These are phyloP conservation scores for Ctenomys sociabilis DNA, from an alignment of 2,113 vertebrate species.

Conservation along the genomic window DNA sequence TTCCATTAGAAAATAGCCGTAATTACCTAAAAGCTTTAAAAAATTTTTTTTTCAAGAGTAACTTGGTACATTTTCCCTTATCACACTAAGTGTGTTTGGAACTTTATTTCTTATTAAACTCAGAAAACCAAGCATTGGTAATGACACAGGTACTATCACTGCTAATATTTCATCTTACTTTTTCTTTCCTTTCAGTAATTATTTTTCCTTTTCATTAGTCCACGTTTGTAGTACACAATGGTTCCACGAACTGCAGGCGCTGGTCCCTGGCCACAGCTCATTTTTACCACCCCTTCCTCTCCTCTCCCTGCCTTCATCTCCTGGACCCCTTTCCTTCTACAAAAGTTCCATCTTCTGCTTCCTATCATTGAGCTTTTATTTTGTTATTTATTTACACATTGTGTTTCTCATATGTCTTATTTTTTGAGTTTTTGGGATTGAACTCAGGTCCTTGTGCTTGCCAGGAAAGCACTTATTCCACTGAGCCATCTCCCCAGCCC, in stretches of 20 bases:
- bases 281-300: not conserved
- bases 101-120: constrained; percentile 51
- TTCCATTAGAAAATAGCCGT: constrained; percentile 35
- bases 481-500: too few relatives aligned
- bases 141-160: not conserved
- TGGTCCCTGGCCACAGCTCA: not conserved
- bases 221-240: not conserved
- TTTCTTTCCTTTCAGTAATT: not conserved
- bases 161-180: constrained; percentile 12
- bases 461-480: too few relatives aligned
- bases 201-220: not conserved
- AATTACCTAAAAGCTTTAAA: constrained; percentile 22
- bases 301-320: not conserved
- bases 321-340: not conserved
- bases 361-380: not conserved
- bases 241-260: too few relatives aligned
- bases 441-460: too few relatives aligned
- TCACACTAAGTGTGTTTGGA: constrained; percentile 28
- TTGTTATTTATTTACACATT: not conserved
- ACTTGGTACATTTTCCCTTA: constrained; percentile 28
- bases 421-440: too few relatives aligned
- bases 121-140: not conserved
- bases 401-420: not conserved
- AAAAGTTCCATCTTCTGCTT: not conserved
- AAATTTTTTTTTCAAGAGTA: not conserved